Conservation (phyloP, 2,888 invertebrate genomes). For the Athripsodes cinereus region DNA sequence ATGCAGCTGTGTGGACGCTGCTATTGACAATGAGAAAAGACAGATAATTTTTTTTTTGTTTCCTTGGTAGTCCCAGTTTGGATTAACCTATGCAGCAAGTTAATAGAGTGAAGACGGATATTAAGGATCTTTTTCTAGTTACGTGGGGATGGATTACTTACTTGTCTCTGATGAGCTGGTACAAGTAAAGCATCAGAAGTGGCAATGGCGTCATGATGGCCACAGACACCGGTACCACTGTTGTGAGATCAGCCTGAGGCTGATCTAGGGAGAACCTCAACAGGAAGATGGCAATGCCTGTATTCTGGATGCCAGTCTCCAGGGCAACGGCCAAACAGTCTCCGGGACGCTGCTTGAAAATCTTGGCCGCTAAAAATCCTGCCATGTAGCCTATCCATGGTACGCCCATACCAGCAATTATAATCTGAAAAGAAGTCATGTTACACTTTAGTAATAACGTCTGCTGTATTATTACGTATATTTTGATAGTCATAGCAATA, state of each 20-base stretch:
- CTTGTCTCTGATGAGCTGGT: conserved; percentile 49
- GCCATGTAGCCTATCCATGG: conserved; percentile 76
- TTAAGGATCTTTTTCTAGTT: no score
- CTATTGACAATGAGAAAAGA: no score
- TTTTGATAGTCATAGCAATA: no score
- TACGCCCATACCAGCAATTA: conserved; percentile 70
- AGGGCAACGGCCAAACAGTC: conserved; percentile 85
- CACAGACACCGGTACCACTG: conserved; percentile 84
- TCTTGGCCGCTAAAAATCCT: conserved; percentile 59
- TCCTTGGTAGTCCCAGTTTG: no score
- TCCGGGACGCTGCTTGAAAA: conserved; percentile 54
- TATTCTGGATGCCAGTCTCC: conserved; percentile 92
- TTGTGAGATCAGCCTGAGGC: conserved; percentile 84
- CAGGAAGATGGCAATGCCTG: conserved; percentile 86
- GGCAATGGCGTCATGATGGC: conserved; percentile 94
- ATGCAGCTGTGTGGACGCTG: no score
- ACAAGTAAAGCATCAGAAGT: conserved; percentile 54
- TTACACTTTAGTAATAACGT: no score
- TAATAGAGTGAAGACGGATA: no score
- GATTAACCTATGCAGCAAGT: no score
- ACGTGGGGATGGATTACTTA: no score
- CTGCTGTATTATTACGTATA: no score
- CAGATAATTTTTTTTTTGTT: no score
- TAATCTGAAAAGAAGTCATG: conserved; percentile 52
- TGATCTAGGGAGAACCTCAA: conserved; percentile 73